A percentile compares a stretch with the other conserved stretches of the same genome.
Evolutionary conservation across 2,113 vertebrate genomes (phyloP).

Genomic region (Heptranchias perlo): DNA sequence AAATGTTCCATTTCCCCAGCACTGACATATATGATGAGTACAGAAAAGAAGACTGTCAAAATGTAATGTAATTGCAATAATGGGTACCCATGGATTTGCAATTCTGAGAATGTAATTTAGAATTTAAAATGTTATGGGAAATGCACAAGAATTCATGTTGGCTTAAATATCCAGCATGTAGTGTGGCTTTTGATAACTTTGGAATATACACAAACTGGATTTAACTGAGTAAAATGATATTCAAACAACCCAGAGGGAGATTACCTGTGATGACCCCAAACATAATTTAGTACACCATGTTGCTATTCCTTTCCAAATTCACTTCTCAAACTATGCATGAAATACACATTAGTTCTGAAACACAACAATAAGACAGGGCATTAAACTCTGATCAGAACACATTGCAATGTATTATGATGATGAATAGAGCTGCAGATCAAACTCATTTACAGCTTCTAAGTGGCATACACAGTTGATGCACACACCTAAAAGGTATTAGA

Average conservation of each 20-base stretch:
- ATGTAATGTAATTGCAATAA: not conserved
- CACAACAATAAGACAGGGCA: not conserved
- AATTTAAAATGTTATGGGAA: not conserved
- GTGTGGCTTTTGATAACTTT: not conserved
- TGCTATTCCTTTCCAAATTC: not conserved
- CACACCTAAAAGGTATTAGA: not conserved
- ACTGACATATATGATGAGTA: not conserved
- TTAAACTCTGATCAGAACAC: not conserved
- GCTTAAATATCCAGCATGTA: not conserved
- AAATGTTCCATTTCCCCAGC: not conserved
- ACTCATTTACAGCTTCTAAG: not conserved
- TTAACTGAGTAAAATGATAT: constrained; percentile 10
- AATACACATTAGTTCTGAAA: constrained; percentile 17
- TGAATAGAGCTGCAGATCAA: not conserved
- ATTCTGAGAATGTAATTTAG: constrained; percentile 7
- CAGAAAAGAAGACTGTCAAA: not conserved
- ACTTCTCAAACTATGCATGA: constrained; percentile 3
- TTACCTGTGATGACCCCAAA: constrained; percentile 4
- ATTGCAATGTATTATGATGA: not conserved
- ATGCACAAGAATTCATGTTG: not conserved
- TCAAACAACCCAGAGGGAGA: not conserved
- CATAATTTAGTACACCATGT: not conserved
- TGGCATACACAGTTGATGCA: not conserved
- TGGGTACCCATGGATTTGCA: not conserved
- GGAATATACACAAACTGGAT: not conserved